A percentile compares a stretch with the other conserved stretches of the same genome.
Evolutionary conservation across 2,888 invertebrate species (phyloP).

Genomic region (Pediacus dermestoides): DNA sequence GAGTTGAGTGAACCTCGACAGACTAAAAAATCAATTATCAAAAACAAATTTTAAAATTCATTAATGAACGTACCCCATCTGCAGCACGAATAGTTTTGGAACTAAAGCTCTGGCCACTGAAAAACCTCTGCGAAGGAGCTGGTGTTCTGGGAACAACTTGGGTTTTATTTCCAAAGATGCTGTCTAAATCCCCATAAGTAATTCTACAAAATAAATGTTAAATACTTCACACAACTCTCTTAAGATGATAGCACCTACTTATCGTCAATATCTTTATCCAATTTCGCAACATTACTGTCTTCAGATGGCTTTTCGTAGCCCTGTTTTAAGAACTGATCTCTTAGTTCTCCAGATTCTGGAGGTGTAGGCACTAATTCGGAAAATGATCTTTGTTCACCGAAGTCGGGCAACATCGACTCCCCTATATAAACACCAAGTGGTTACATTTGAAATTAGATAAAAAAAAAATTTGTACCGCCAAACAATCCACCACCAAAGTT

Average conservation of each 20-base stretch:
- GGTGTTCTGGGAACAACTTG: too few relatives aligned
- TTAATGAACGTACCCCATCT: slow-evolving; percentile 51
- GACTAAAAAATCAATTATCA: slow-evolving; percentile 37
- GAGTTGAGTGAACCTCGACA: slow-evolving; percentile 55
- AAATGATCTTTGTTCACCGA: too few relatives aligned
- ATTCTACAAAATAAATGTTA: slow-evolving; percentile 36
- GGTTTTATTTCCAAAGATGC: not conserved
- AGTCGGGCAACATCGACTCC: slow-evolving; percentile 6
- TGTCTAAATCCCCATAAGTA: not conserved
- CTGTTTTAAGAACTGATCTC: slow-evolving; percentile 56
- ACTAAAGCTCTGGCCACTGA: slow-evolving; percentile 55
- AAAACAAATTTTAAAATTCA: slow-evolving; percentile 12
- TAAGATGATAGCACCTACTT: slow-evolving; percentile 47
- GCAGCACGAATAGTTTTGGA: slow-evolving; percentile 54
- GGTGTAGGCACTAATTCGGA: too few relatives aligned
- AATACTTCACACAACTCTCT: slow-evolving; percentile 31
- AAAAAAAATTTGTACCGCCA: slow-evolving; percentile 16
- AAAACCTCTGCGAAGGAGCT: too few relatives aligned
- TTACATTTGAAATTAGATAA: slow-evolving; percentile 4
- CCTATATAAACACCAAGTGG: too few relatives aligned
- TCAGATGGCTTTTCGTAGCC: slow-evolving; percentile 42
- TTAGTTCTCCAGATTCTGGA: slow-evolving; percentile 36
- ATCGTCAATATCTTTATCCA: slow-evolving; percentile 36
- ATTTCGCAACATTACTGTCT: slow-evolving; percentile 24
- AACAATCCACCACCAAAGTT: slow-evolving; percentile 26